Conservation (phyloP, 1,140 invertebrate species). For the Saccostrea echinata region DNA sequence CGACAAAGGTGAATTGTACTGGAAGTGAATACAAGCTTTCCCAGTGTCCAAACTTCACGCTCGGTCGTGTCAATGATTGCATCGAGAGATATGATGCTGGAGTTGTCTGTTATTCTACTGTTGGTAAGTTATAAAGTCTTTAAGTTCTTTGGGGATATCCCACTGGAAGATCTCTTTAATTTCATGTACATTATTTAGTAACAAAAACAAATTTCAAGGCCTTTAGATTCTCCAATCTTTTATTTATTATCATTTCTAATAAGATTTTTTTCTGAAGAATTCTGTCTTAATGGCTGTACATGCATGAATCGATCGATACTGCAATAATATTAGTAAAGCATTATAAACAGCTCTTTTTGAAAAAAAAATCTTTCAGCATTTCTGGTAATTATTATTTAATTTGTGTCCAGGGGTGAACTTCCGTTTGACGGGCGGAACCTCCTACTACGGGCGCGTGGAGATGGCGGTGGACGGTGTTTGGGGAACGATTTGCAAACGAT, state of each 20-base stretch:
- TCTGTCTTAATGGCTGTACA: no score
- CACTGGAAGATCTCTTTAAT: no score
- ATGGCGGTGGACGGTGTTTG: slow-evolving; percentile 59
- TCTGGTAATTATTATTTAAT: neutral
- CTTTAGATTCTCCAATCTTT: no score
- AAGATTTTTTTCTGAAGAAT: no score
- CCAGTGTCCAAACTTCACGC: slow-evolving; percentile 57
- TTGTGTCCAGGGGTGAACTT: slow-evolving; percentile 56
- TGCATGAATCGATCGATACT: no score
- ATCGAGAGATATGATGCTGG: slow-evolving; percentile 57
- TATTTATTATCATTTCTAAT: no score
- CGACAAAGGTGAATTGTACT: slow-evolving; percentile 62
- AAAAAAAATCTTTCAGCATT: no score
- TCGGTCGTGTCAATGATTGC: slow-evolving; percentile 59
- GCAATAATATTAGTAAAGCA: no score
- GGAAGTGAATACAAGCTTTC: slow-evolving; percentile 64
- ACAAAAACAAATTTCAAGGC: no score
- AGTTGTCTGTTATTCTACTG: slow-evolving; percentile 58
- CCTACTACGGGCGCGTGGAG: slow-evolving; percentile 59
- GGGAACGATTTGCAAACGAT: slow-evolving; percentile 61
- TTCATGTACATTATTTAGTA: no score
- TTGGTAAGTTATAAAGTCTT: slow-evolving; percentile 51
- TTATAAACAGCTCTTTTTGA: no score
- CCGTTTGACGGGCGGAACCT: slow-evolving; percentile 48
- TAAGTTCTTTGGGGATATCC: no score